phyloP scores from a whole-genome alignment of 2,113 vertebrate genomes.

The Apus apus region DNA sequence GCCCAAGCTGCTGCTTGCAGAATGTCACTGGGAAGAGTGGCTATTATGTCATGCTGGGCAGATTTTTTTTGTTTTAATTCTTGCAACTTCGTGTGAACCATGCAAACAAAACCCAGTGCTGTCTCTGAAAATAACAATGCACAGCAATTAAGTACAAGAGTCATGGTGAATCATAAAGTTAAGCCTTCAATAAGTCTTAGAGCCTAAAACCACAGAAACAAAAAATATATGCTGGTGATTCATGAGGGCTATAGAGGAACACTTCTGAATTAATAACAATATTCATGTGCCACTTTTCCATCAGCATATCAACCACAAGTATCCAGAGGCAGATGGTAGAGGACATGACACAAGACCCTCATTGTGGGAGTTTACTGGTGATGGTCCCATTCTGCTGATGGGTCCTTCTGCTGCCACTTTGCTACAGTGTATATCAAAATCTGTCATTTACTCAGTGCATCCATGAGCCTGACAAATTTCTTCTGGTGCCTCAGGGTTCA shows the following conservation, averaged over 20 bases:
- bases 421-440: not conserved
- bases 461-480: not conserved
- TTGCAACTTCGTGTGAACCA: not conserved
- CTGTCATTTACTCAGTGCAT: not conserved
- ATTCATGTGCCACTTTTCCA: not conserved
- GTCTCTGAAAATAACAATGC: not conserved
- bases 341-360: not conserved
- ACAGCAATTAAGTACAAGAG: not conserved
- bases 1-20: not conserved
- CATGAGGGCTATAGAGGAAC: not conserved
- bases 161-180: not conserved
- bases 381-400: not conserved
- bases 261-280: slow-evolving; percentile 7
- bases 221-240: not conserved
- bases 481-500: not conserved
- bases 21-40: not conserved
- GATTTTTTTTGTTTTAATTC: not conserved
- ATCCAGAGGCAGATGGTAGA: not conserved
- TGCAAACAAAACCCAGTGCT: not conserved
- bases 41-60: not conserved
- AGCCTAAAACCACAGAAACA: slow-evolving; percentile 10
- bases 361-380: not conserved
- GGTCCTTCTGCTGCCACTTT: not conserved
- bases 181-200: not conserved
- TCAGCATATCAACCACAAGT: not conserved